These are phyloP conservation scores for Phyllotreta striolata DNA, from an alignment of 2,888 invertebrate species.

Conservation along the genomic window DNA sequence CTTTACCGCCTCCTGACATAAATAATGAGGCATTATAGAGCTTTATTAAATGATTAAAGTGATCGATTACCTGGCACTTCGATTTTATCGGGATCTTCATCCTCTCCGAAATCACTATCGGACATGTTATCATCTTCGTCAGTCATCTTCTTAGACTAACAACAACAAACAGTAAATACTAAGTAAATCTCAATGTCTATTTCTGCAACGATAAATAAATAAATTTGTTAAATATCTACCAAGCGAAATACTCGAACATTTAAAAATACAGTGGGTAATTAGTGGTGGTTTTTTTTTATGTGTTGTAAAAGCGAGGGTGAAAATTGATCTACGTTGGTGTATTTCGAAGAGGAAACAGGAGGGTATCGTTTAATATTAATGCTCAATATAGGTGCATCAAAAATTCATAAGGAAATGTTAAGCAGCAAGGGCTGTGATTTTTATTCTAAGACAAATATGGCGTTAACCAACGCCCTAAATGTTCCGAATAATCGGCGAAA, in stretches of 20 bases:
- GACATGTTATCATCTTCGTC: constrained; percentile 65
- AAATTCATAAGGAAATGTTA: constrained; percentile 41
- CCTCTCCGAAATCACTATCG: constrained; percentile 81
- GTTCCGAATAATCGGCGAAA: constrained; percentile 31
- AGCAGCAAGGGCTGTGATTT: constrained; percentile 47
- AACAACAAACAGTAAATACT: constrained; percentile 43
- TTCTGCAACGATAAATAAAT: constrained; percentile 35
- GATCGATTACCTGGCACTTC: constrained; percentile 94
- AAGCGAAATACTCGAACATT: constrained; percentile 38
- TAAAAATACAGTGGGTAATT: constrained; percentile 15
- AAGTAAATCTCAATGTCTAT: constrained; percentile 28
- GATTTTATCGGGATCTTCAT: constrained; percentile 90
- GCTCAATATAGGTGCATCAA: constrained; percentile 39
- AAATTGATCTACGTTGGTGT: constrained; percentile 8
- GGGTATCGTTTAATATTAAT: constrained; percentile 26
- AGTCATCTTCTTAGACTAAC: constrained; percentile 56
- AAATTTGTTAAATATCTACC: constrained; percentile 21
- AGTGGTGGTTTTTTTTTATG: constrained; percentile 17
- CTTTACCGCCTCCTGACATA: constrained; percentile 80
- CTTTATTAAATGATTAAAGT: no score
- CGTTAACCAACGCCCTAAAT: constrained; percentile 61
- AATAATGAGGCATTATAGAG: constrained; percentile 28
- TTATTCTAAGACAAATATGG: constrained; percentile 59
- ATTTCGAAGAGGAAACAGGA: constrained; percentile 17
- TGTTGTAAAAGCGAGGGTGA: constrained; percentile 21